Evolutionary conservation across 2,888 invertebrate genomes (phyloP), one percentile per base, ranked within the genome.

Genomic region (Folsomia manolachei): DNA sequence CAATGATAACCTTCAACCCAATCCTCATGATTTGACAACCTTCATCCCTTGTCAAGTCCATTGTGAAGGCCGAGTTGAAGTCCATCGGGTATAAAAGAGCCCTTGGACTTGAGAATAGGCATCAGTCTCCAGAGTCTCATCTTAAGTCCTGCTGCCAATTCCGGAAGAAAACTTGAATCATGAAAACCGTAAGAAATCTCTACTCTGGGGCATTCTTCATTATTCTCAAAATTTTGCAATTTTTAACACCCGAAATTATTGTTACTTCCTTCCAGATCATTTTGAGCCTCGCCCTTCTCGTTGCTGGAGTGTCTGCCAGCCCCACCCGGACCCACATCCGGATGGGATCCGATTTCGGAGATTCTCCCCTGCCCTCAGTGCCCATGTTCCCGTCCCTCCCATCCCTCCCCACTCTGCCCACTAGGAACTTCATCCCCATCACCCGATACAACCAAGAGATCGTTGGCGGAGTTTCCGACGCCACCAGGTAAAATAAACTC

Each of bases 141-240:
- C 39, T n/a, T n/a, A n/a, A n/a, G n/a, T n/a, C 39, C 39, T 39
- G 4, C 39, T 39, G 7, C 64, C 27, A 23, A 27, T n/a, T 64
- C 27, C 60, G 62, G 60, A 65, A 65, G 24, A 53, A 71, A 65
- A 65, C 71, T 60, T 56, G 61, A 71, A 65, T 70, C 52, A 56
- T 53, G 26, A 63, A 1, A 63, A 63, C 27, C 4, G 26, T 52
- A 24, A 27, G 27, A n/a, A n/a, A 2, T 25, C 25, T 23, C 63
- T 4, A 18, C 24, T 21, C 4, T 24, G 63, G 21, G 18, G 25
- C 18, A 2, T 23, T 11, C 25, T 63, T 63, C n/a, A n/a, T n/a
- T n/a, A n/a, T 23, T 25, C 18, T 26, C 18, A 11, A 11, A 63
- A 21, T 23, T 63, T 9, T 63, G 63, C 7, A 61, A 61, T 18